Base-by-base conservation (phyloP, 2,888 invertebrate species). In the Quadriops clusia region DNA sequence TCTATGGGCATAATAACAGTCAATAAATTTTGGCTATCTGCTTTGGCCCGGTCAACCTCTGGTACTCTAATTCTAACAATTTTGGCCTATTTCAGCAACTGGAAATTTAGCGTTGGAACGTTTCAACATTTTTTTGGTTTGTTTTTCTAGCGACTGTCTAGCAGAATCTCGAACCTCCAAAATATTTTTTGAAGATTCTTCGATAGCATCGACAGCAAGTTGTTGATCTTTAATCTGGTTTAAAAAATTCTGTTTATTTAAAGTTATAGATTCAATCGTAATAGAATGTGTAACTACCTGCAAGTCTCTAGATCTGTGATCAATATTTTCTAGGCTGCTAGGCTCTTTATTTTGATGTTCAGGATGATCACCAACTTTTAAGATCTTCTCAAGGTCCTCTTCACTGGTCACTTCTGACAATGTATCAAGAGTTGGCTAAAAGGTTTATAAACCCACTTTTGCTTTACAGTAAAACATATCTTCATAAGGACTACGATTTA, bases 401-500 rank as follows among this genome's bases (percentile, higher is more conserved):
- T 34, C 33, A 4, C 4, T 30, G 6, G 9, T 13, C 15, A 34
- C 14, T 16, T 28, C 34, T 16, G 27, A 8, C n/a, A 36, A 26
- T n/a, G n/a, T 13, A 9, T 34, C 34, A 15, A 15, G 7, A 27
- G 34, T 12, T 14, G 17, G 18, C 16, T 25, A 32, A 17, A 23
- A 37, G 6, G 26, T 21, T 15, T 23, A 13, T 10, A 38, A 21
- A 9, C 38, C 36, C 12, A 38, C 21, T 26, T 28, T 38, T 15
- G 30, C 18, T 21, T 34, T 28, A 10, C 16, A 9, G n/a, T 35
- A 37, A 36, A 39, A 39, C 33, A 39, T 33, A 3, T 37, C 39
- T 26, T 39, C 28, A 23, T 39, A 39, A 23, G 39, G 37, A 18
- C 23, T 23, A n/a, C 30, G 14, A 9, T 39, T 38, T 8, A 39